A percentile compares a stretch with the other conserved stretches of the same genome.
Conservation (phyloP, 2,797 vertebrate genomes). For the Tiaroga cobitis region DNA sequence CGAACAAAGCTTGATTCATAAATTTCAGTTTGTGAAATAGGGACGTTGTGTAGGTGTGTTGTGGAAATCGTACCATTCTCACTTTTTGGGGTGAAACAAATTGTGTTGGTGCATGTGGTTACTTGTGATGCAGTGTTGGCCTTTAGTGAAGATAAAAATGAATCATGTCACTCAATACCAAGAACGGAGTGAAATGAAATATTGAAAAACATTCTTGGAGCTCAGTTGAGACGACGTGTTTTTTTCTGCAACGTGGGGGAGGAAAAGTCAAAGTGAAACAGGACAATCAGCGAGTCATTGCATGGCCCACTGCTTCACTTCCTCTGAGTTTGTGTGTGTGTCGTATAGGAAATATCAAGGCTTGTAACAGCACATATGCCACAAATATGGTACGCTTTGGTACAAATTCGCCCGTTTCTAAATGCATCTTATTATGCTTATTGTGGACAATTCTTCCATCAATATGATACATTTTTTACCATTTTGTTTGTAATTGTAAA, state of each 20-base stretch:
- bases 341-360: constrained; percentile 14
- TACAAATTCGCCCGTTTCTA: no score
- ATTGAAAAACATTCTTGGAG: constrained; percentile 61
- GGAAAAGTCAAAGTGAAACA: constrained; percentile 59
- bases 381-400: not conserved
- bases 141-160: constrained; percentile 46
- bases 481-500: not conserved
- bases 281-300: constrained; percentile 52
- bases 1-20: constrained; percentile 20
- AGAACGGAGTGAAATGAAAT: constrained; percentile 49
- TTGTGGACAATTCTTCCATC: no score
- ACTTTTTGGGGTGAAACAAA: not conserved
- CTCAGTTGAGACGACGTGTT: constrained; percentile 35
- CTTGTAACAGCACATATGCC: not conserved
- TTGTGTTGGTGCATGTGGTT: constrained; percentile 6
- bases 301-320: constrained; percentile 42
- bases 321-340: constrained; percentile 29
- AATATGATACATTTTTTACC: not conserved
- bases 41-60: constrained; percentile 29
- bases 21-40: constrained; percentile 34
- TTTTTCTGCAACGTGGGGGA: constrained; percentile 47
- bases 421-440: no score
- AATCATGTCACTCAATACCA: constrained; percentile 53
- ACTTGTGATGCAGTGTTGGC: constrained; percentile 34
- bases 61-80: constrained; percentile 16